Evolutionary conservation across 2,113 vertebrate genomes (phyloP), one percentile per base, ranked within the genome.

Genomic region (Alces alces): DNA sequence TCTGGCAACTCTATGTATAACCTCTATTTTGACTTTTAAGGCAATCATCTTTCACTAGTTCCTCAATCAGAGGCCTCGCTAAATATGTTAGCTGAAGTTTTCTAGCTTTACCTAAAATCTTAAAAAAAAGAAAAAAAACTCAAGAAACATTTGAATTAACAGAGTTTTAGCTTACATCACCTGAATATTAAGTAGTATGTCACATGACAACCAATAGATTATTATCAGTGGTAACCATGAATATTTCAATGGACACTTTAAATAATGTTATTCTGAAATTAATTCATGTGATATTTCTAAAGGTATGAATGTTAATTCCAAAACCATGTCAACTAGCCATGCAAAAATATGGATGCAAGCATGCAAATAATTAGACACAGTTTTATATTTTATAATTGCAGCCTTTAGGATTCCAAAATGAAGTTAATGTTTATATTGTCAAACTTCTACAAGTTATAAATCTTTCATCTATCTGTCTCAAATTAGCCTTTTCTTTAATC

Each of bases 371-470:
- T 61, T 45, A 86, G 23, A 36, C 58, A 78, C 21, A 27, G 55
- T 60, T 33, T 78, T n/a, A 78, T 64, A 64, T 79, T 86, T 91
- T 91, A 78, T 55, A 91, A 61, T 85, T 47, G 45, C 15, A 55
- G 36, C 2, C 36, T 89, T 78, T 55, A 79, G 55, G 66, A 54
- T 91, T 91, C 55, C 52, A 17, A 89, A 84, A 54, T 16, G 36
- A 61, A 91, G 64, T 86, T 73, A 50, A 50, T 27, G 28, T 12
- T 79, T 43, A 60, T 16, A 54, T 36, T 91, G 28, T 55, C 64
- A 91, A 85, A 78, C n/a, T n/a, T 61, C 27, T 19, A 61, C 2
- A 27, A 12, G 86, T 55, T 73, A 78, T 28, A 76, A 86, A 54
- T 28, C 23, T 39, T 84, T 50, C 33, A 14, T 64, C n/a, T 47